Evolutionary conservation across 1,140 invertebrate genomes (phyloP).

Genomic region (Apis cerana): DNA sequence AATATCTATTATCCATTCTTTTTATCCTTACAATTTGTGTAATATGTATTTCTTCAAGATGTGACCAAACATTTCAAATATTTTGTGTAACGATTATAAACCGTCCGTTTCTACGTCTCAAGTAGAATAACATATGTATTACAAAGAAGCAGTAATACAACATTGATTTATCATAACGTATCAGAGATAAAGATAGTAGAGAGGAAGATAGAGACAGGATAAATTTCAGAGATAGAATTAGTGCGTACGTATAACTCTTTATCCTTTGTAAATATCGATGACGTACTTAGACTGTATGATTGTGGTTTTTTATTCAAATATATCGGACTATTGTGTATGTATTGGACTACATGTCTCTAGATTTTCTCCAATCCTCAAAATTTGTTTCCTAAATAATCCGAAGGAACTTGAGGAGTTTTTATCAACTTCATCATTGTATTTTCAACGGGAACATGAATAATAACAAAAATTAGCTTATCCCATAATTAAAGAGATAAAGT

Average conservation of each 20-base stretch:
- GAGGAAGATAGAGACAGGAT: slow-evolving; percentile 45
- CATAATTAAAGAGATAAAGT: neutral
- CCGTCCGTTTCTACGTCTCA: slow-evolving; percentile 69
- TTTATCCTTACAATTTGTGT: neutral
- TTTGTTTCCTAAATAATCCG: slow-evolving; percentile 53
- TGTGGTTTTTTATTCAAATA: slow-evolving; percentile 34
- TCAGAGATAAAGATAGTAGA: slow-evolving; percentile 58
- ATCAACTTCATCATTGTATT: neutral
- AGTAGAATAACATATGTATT: slow-evolving; percentile 72
- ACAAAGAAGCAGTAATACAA: slow-evolving; percentile 77
- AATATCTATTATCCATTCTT: neutral
- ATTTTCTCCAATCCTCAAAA: slow-evolving; percentile 47
- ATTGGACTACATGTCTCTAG: slow-evolving; percentile 3
- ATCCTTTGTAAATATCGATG: slow-evolving; percentile 30
- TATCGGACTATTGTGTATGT: slow-evolving; percentile 12
- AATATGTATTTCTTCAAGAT: neutral
- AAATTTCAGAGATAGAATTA: slow-evolving; percentile 47
- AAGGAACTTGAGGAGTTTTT: slow-evolving; percentile 21
- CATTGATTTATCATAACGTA: slow-evolving; percentile 74
- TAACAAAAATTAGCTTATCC: neutral
- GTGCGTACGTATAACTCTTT: slow-evolving; percentile 26
- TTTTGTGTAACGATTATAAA: slow-evolving; percentile 56
- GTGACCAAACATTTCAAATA: slow-evolving; percentile 3
- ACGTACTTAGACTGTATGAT: slow-evolving; percentile 51
- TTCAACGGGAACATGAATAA: neutral